Base-by-base conservation (phyloP, 1,140 invertebrate species). In the Eurosta solidaginis region DNA sequence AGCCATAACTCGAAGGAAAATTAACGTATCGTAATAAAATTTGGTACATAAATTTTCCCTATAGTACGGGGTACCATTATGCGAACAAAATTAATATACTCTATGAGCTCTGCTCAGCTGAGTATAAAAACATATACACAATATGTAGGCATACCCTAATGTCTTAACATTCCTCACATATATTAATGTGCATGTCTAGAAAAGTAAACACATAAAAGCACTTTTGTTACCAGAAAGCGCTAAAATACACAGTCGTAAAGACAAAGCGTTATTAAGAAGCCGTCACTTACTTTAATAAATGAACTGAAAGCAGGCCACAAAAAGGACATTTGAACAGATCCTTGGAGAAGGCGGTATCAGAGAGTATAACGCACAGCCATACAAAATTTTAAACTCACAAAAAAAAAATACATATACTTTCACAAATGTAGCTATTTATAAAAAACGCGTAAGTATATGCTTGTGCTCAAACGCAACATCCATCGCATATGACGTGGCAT, bases 281-380 rank as follows among this genome's bases (percentile, higher is more conserved):
- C n/a, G n/a, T 7, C 59, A 68, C 59, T 42, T 68, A 29, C 59
- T 68, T 68, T 42, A 68, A 42, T 68, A 68, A 68, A 68, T 68
- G 59, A 68, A 68, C 33, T 68, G 59, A 68, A 68, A 68, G 59
- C 59, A 68, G 59, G 59, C 59, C 59, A 68, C 59, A 68, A 68
- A 68, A 68, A 68, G 59, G 36, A 68, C 59, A 68, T 68, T 68
- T 68, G 59, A 10, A 33, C 17, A 20, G n/a, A 68, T 68, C 59
- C 59, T 68, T 42, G 36, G 59, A 9, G 59, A 14, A 68, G 40
- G 33, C 1, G 7, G n/a, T n/a, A n/a, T n/a, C n/a, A n/a, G n/a
- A n/a, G n/a, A n/a, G n/a, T n/a, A n/a, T n/a, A 33, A 20, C 14
- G 59, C n/a, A 68, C n/a, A 68, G 9, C 1, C n/a, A 59, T 29